These are phyloP conservation scores for Tamandua tetradactyla DNA, from an alignment of 2,797 vertebrate species.

Conservation along the genomic window DNA sequence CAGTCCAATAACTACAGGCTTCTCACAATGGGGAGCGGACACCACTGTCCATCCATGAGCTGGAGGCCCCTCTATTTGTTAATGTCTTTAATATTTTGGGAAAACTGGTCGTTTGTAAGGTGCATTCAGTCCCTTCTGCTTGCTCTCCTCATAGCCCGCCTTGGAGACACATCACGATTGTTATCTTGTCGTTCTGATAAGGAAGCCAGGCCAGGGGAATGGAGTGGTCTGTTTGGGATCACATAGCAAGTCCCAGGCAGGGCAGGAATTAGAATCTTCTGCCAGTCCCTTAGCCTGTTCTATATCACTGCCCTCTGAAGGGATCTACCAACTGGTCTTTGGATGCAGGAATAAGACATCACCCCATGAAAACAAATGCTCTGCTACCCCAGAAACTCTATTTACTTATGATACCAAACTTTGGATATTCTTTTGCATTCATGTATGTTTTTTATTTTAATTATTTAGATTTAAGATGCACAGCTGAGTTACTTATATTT, in stretches of 20 bases:
- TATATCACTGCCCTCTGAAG: conserved; percentile 54
- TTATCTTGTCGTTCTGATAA: conserved; percentile 73
- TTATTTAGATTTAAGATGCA: conserved; percentile 30
- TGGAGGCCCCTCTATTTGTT: neutral
- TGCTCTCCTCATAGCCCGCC: conserved; percentile 3
- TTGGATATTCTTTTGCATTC: conserved; percentile 1
- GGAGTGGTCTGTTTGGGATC: conserved; percentile 42
- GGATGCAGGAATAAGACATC: conserved; percentile 24
- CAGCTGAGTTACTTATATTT: neutral
- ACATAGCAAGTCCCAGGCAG: conserved; percentile 36
- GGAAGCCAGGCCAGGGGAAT: conserved; percentile 40
- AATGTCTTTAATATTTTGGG: neutral
- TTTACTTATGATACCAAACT: neutral
- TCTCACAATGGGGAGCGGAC: neutral
- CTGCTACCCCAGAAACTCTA: neutral
- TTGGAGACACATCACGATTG: neutral
- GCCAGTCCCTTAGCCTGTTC: conserved; percentile 27
- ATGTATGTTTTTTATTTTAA: conserved; percentile 5
- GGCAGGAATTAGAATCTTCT: conserved; percentile 32
- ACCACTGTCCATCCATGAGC: neutral
- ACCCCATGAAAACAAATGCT: neutral
- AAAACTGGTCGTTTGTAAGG: neutral
- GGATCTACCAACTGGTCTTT: neutral
- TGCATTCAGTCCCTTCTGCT: neutral
- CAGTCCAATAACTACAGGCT: neutral